phyloP scores from a whole-genome alignment of 2,888 invertebrate genomes.

The Eugnorisma glareosa region DNA sequence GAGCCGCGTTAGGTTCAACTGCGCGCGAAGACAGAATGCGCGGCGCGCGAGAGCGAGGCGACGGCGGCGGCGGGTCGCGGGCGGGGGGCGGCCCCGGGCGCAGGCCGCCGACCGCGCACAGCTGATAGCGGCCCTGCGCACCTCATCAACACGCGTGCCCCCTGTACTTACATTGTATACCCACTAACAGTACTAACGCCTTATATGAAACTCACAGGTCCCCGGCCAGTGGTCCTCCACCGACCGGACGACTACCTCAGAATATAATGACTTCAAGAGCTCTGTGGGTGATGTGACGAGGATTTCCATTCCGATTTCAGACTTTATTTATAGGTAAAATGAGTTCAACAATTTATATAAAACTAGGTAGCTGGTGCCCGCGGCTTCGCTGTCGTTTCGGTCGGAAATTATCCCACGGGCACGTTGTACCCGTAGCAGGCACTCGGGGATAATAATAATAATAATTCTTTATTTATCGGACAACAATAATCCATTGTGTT shows the following conservation, averaged over 20 bases:
- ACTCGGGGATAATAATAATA: too few relatives aligned
- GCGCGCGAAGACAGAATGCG: constrained; percentile 28
- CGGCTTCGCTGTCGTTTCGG: too few relatives aligned
- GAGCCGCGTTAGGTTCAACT: constrained; percentile 46
- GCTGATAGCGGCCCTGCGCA: constrained; percentile 49
- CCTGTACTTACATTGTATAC: background rate
- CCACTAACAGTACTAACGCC: background rate
- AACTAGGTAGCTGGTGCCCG: too few relatives aligned
- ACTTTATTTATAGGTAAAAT: constrained; percentile 25
- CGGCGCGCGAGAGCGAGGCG: background rate
- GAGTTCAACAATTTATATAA: constrained; percentile 20
- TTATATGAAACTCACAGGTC: background rate
- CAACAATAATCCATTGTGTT: too few relatives aligned
- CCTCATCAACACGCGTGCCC: constrained; percentile 1
- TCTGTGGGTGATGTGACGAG: background rate
- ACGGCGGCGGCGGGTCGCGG: constrained; percentile 20
- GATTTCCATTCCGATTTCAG: constrained; percentile 16
- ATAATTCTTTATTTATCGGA: too few relatives aligned
- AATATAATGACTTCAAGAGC: background rate
- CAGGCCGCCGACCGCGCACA: constrained; percentile 48
- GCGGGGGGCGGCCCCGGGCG: constrained; percentile 1
- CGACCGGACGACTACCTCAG: background rate
- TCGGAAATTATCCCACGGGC: too few relatives aligned
- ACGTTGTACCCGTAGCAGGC: too few relatives aligned
- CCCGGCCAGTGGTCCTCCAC: background rate